phyloP scores from a whole-genome alignment of 1,140 invertebrate genomes.

The Pollicipes pollicipes region DNA sequence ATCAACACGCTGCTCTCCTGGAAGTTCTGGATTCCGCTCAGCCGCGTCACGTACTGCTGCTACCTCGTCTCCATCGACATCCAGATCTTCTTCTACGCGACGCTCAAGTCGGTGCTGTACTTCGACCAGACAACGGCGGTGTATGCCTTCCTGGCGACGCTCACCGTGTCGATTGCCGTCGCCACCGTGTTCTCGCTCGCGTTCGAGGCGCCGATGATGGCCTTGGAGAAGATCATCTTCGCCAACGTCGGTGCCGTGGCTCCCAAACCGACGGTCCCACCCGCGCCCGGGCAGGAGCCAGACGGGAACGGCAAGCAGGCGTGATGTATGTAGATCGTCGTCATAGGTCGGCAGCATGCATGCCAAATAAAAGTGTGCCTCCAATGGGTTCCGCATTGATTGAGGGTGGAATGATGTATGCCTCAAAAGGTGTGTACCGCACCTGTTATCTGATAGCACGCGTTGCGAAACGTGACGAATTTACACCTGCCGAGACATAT shows the following conservation, averaged over 20 bases:
- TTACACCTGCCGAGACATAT: too few relatives aligned
- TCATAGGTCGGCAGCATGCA: too few relatives aligned
- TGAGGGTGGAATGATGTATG: too few relatives aligned
- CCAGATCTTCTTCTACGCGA: conserved; percentile 12
- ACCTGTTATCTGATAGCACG: too few relatives aligned
- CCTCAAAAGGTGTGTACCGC: too few relatives aligned
- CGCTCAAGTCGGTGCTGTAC: conserved; percentile 7
- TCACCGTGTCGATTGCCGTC: conserved; percentile 36
- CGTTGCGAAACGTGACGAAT: too few relatives aligned
- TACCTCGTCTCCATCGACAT: conserved; percentile 34
- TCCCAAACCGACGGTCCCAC: neutral
- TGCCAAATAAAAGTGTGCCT: too few relatives aligned
- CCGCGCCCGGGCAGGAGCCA: neutral
- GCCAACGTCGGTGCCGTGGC: neutral
- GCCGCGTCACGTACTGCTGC: conserved; percentile 47
- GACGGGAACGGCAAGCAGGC: neutral
- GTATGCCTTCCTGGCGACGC: conserved; percentile 35
- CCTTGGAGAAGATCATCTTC: conserved; percentile 43
- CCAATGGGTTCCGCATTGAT: too few relatives aligned
- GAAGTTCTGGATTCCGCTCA: conserved; percentile 44
- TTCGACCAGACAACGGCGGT: conserved; percentile 28
- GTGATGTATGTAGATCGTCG: too few relatives aligned
- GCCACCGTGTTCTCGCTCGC: conserved; percentile 41
- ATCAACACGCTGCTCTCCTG: conserved; percentile 43
- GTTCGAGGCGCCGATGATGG: conserved; percentile 49